Evolutionary conservation across 2,888 invertebrate genomes (phyloP).

Genomic region (Adela reaumurella): DNA sequence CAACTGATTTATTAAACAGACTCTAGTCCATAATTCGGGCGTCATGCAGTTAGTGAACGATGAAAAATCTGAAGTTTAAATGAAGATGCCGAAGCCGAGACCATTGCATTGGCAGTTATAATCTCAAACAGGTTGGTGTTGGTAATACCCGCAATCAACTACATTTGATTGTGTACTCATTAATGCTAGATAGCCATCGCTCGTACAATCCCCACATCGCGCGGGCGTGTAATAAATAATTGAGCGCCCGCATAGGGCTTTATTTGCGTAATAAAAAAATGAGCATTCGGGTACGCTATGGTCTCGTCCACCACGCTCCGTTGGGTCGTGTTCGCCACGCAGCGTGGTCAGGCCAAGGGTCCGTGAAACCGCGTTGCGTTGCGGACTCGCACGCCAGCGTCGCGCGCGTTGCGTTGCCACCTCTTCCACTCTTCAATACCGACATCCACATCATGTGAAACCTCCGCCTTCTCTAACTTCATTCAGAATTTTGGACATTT

Average conservation of each 20-base stretch:
- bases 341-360: not conserved
- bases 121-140: not conserved
- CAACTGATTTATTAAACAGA: too few species aligned
- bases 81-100: too few species aligned
- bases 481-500: too few species aligned
- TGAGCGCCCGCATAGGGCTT: not conserved
- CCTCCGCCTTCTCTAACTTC: too few species aligned
- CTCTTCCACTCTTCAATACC: too few species aligned
- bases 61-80: too few species aligned
- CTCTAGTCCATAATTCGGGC: too few species aligned
- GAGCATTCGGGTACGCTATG: not conserved
- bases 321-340: not conserved
- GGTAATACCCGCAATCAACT: not conserved
- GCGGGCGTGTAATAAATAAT: not conserved
- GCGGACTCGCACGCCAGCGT: not conserved
- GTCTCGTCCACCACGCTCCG: not conserved
- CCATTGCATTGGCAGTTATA: too few species aligned
- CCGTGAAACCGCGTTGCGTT: not conserved
- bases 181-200: not conserved
- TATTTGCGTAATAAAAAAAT: not conserved
- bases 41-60: too few species aligned
- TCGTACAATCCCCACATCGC: not conserved
- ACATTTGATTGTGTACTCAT: not conserved
- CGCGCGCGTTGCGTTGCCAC: too few species aligned
- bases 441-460: too few species aligned